Conservation (phyloP, 2,797 vertebrate species). For the Florisuga fusca region DNA sequence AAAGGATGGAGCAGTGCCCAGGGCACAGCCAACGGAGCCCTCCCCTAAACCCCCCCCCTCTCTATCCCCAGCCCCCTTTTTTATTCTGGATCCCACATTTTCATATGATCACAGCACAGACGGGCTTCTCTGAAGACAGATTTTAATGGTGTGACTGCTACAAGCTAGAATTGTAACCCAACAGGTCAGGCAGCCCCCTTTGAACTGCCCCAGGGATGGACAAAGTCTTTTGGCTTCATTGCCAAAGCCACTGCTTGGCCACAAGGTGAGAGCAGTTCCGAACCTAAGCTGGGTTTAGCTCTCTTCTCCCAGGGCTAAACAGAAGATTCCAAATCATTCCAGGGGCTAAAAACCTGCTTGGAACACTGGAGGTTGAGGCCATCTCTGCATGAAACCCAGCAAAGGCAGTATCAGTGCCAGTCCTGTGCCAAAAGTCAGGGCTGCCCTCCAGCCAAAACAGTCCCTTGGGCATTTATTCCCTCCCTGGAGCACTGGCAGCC, state of each 20-base stretch:
- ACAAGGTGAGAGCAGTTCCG: accelerated
- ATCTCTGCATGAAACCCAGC: not conserved
- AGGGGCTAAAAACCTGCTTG: accelerated
- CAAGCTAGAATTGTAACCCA: not conserved
- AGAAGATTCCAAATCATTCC: not conserved
- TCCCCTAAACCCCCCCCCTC: too few species aligned
- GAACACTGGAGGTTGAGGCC: not conserved
- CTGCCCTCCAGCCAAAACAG: not conserved
- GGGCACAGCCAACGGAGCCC: not conserved
- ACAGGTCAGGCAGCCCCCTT: not conserved
- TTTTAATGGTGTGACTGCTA: conserved; percentile 66
- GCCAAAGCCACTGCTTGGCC: not conserved
- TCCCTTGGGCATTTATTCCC: not conserved
- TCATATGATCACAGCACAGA: accelerated
- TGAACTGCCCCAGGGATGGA: accelerated
- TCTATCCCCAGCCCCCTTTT: too few species aligned
- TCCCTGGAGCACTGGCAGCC: not conserved
- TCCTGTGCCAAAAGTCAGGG: not conserved
- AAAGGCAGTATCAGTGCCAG: not conserved
- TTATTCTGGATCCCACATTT: accelerated
- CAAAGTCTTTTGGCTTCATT: accelerated
- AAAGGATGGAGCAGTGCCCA: not conserved
- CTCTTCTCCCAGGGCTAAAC: not conserved
- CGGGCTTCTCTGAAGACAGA: not conserved
- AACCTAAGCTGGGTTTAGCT: not conserved